Conservation (phyloP, 2,113 vertebrate species). For the Petaurus breviceps region DNA sequence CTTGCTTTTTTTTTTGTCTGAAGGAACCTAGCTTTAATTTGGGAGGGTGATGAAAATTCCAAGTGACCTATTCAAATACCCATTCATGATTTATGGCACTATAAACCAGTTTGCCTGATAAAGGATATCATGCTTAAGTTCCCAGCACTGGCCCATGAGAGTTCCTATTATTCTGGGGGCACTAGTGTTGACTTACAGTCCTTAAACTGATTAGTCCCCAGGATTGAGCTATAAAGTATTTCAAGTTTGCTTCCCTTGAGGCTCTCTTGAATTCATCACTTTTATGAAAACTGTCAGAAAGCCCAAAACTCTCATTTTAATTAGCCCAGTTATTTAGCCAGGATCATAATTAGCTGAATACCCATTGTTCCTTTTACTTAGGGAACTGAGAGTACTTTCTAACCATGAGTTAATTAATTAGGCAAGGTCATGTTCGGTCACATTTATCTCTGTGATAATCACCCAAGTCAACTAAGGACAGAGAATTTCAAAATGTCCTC, state of each 20-base stretch:
- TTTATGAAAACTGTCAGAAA: conserved; percentile 3
- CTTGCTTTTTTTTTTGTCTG: background rate
- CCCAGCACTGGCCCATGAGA: background rate
- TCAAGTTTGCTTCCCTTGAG: background rate
- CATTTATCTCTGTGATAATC: background rate
- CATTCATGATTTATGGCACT: background rate
- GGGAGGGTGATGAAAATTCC: background rate
- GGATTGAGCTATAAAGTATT: background rate
- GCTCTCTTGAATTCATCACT: conserved; percentile 7
- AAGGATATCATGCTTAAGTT: background rate
- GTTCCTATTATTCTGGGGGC: background rate
- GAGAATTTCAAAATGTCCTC: background rate
- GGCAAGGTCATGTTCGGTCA: background rate
- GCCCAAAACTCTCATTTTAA: conserved; percentile 1
- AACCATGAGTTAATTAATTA: conserved; percentile 8
- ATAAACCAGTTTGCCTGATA: conserved; percentile 15
- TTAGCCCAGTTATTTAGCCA: conserved; percentile 16
- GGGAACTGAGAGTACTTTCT: background rate
- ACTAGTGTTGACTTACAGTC: background rate
- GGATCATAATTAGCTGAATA: background rate
- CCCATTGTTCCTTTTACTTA: background rate
- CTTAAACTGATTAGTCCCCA: background rate
- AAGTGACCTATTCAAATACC: background rate
- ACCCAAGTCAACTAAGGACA: background rate
- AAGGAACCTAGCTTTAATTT: background rate